A percentile compares a stretch with the other conserved stretches of the same genome.
Evolutionary conservation across 1,140 invertebrate species (phyloP).

Genomic region (Dendrolimus kikuchii): DNA sequence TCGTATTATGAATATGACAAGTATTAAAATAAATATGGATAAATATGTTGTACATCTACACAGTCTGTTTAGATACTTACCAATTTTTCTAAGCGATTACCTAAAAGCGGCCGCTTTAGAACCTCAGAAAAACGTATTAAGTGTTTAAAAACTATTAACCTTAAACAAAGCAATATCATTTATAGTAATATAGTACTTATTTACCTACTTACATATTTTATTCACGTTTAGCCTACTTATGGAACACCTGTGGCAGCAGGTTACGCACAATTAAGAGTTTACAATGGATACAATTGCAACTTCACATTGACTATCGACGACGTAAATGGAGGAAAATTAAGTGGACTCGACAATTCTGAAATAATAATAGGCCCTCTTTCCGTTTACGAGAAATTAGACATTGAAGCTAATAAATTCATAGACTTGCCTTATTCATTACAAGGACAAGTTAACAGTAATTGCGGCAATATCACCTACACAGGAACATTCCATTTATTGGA

Average conservation of each 20-base stretch:
- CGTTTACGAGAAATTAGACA: conserved; percentile 46
- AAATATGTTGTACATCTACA: neutral
- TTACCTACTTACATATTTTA: conserved; percentile 3
- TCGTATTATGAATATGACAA: too few relatives aligned
- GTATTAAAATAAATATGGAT: too few relatives aligned
- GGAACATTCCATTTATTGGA: conserved; percentile 38
- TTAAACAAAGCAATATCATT: too few relatives aligned
- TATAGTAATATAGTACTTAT: too few relatives aligned
- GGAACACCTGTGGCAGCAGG: conserved; percentile 54
- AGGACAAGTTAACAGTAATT: conserved; percentile 30
- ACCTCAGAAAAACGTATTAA: too few relatives aligned
- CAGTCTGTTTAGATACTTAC: too few relatives aligned
- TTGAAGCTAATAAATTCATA: conserved; percentile 24
- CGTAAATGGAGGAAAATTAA: conserved; percentile 2
- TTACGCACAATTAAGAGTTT: conserved; percentile 51
- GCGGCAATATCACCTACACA: conserved; percentile 25
- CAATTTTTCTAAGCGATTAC: too few relatives aligned
- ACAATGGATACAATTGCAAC: conserved; percentile 56
- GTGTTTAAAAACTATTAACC: too few relatives aligned
- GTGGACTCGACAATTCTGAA: conserved; percentile 13
- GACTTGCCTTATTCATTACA: conserved; percentile 44
- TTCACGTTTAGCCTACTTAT: conserved; percentile 55
- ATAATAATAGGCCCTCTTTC: conserved; percentile 30
- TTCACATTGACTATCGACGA: conserved; percentile 31
- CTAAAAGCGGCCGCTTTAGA: too few relatives aligned